phyloP scores from a whole-genome alignment of 1,140 invertebrate species.

The Drosophila pandora region DNA sequence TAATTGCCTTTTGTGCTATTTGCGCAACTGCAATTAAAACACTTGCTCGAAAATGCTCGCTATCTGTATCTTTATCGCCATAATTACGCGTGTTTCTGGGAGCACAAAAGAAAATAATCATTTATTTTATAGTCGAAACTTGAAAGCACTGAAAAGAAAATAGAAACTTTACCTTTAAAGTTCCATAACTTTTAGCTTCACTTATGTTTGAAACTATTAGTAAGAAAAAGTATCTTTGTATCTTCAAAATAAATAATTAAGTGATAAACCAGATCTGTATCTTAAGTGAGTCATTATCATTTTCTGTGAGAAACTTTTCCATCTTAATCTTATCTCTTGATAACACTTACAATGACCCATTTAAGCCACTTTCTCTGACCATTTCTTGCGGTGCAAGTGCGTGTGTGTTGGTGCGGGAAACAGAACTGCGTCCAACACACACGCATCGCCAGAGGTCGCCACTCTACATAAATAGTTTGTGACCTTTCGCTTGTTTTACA shows the following conservation, averaged over 20 bases:
- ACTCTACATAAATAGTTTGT: slow-evolving; percentile 78
- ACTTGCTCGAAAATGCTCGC: slow-evolving; percentile 60
- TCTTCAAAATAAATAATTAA: too few species aligned
- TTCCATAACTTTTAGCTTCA: too few species aligned
- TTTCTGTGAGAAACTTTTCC: too few species aligned
- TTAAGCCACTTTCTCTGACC: not conserved
- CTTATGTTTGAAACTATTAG: too few species aligned
- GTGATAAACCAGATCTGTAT: too few species aligned
- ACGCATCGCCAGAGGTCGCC: slow-evolving; percentile 66
- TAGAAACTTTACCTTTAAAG: not conserved
- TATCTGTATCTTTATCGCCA: slow-evolving; percentile 51
- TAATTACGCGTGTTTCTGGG: slow-evolving; percentile 30
- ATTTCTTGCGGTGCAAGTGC: slow-evolving; percentile 21
- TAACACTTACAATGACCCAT: not conserved
- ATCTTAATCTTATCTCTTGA: too few species aligned
- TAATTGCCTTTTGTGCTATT: slow-evolving; percentile 76
- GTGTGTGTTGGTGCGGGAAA: slow-evolving; percentile 44
- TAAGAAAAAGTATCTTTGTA: too few species aligned
- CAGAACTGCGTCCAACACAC: slow-evolving; percentile 57
- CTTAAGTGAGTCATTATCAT: too few species aligned
- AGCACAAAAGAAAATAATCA: slow-evolving; percentile 22
- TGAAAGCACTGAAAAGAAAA: not conserved
- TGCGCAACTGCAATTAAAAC: slow-evolving; percentile 78
- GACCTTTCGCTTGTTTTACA: slow-evolving; percentile 80
- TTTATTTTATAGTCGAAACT: not conserved